These are phyloP conservation scores for Tinea pellionella DNA, from an alignment of 2,888 invertebrate genomes.

Conservation along the genomic window DNA sequence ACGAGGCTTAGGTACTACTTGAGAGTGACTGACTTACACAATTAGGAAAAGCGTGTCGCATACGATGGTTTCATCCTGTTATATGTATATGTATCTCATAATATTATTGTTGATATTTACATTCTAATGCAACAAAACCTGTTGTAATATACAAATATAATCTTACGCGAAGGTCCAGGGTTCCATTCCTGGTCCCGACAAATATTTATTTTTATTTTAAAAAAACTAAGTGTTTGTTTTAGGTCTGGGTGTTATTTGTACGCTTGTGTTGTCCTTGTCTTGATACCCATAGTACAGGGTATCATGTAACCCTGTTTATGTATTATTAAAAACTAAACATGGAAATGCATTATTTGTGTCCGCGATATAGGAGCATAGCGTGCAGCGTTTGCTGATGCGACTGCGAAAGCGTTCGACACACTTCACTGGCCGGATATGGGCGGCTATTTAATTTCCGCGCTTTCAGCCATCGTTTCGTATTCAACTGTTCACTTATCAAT, in stretches of 20 bases:
- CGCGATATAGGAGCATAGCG: not conserved
- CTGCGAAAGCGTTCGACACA: constrained; percentile 24
- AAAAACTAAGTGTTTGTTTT: too few relatives aligned
- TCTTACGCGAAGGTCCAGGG: too few relatives aligned
- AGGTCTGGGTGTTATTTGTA: too few relatives aligned
- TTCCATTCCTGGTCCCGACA: too few relatives aligned
- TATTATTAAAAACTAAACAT: too few relatives aligned
- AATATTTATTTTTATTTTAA: too few relatives aligned
- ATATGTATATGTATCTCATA: constrained; percentile 31
- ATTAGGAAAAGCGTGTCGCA: constrained; percentile 34
- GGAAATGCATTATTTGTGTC: not conserved
- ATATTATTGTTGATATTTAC: too few relatives aligned
- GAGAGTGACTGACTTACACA: constrained; percentile 62
- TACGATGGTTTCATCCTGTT: constrained; percentile 37
- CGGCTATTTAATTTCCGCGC: constrained; percentile 65
- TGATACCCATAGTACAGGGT: too few relatives aligned
- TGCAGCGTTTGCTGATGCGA: constrained; percentile 16
- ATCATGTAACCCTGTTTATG: too few relatives aligned
- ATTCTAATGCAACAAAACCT: too few relatives aligned
- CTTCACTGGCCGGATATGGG: constrained; percentile 52
- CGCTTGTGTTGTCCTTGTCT: too few relatives aligned
- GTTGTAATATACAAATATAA: too few relatives aligned
- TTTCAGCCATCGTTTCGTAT: constrained; percentile 52
- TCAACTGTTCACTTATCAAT: constrained; percentile 37
- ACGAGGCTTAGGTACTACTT: constrained; percentile 58